Conservation (phyloP, 2,797 vertebrate genomes). For the Falco cherrug region DNA sequence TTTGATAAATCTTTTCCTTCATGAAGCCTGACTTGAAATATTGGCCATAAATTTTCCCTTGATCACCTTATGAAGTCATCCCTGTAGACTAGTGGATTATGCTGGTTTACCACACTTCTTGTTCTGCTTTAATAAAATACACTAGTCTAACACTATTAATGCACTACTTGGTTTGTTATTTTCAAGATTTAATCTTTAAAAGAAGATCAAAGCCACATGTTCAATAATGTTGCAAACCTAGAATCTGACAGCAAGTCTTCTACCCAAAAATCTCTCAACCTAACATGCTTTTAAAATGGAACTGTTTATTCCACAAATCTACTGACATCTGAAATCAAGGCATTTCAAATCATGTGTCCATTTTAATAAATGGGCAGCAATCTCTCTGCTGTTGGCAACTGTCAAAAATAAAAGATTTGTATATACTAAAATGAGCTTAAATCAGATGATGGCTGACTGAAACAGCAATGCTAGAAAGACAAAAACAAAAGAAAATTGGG, state of each 20-base stretch:
- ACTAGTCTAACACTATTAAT: neutral
- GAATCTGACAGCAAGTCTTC: neutral
- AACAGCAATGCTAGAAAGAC: neutral
- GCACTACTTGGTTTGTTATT: neutral
- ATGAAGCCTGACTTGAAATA: neutral
- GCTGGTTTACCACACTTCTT: neutral
- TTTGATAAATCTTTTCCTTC: neutral
- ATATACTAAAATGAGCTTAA: neutral
- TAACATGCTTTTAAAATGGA: neutral
- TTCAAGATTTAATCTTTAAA: neutral
- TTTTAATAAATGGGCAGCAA: neutral
- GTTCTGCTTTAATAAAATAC: neutral
- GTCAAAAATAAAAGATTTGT: neutral
- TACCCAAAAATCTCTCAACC: neutral
- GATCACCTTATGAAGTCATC: accelerated
- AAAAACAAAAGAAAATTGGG: neutral
- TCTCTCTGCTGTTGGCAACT: neutral
- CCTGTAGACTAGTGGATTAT: neutral
- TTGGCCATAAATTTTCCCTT: neutral
- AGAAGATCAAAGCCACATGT: neutral
- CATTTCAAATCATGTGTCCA: neutral
- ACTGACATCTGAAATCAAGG: neutral
- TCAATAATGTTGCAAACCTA: neutral
- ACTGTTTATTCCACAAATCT: neutral
- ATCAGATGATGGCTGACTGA: neutral